A percentile compares a stretch with the other conserved stretches of the same genome.
Conservation (phyloP, 2,797 vertebrate species). For the Clarias fuscus region DNA sequence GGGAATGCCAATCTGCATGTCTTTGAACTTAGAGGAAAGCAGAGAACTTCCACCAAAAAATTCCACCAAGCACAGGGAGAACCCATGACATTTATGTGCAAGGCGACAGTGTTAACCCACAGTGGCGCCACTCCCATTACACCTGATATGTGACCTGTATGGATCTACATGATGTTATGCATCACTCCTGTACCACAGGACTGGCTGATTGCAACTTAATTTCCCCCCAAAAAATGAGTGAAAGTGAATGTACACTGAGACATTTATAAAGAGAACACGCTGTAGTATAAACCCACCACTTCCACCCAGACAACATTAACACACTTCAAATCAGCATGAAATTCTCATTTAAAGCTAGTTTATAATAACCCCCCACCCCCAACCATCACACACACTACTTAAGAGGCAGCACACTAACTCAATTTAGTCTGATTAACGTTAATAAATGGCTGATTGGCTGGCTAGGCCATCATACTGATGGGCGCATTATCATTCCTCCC, state of each 20-base stretch:
- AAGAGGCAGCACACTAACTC: conserved; percentile 70
- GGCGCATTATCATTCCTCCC: conserved; percentile 72
- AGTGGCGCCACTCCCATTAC: no score
- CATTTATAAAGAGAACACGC: background rate
- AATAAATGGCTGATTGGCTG: conserved; percentile 71
- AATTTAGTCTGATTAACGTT: conserved; percentile 80
- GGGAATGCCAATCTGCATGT: no score
- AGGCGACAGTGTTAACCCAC: no score
- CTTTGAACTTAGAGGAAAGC: no score
- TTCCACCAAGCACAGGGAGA: no score
- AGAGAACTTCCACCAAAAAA: no score
- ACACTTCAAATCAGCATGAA: conserved; percentile 68
- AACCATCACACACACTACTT: conserved; percentile 46
- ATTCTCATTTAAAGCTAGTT: conserved; percentile 72
- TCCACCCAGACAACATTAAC: conserved; percentile 62
- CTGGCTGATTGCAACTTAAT: background rate
- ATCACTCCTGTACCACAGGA: background rate
- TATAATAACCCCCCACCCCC: conserved; percentile 52
- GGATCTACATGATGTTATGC: background rate
- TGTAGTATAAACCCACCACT: conserved; percentile 52
- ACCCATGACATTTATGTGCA: no score
- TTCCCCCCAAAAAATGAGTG: background rate
- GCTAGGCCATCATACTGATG: conserved; percentile 75
- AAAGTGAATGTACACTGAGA: conserved; percentile 27
- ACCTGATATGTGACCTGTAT: background rate